Conservation (phyloP, 2,888 invertebrate genomes). For the Eristalis arbustorum region DNA sequence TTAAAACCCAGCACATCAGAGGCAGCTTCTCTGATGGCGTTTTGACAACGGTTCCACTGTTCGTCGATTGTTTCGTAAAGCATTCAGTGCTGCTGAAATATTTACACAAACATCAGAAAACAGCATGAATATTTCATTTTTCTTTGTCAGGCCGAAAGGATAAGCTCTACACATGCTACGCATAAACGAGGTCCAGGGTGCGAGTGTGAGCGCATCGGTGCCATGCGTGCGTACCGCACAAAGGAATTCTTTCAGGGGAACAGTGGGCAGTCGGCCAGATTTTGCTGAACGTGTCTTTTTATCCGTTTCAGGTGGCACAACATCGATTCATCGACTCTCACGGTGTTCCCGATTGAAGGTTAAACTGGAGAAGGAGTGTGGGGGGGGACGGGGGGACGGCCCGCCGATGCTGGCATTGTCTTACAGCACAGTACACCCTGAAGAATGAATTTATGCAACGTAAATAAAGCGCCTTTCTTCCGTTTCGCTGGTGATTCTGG, state of each 20-base stretch:
- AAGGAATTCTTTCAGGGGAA: not conserved
- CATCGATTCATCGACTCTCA: not conserved
- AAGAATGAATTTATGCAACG: constrained; percentile 26
- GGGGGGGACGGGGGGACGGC: too few relatives aligned
- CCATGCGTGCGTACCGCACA: constrained; percentile 5
- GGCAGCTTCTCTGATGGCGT: too few relatives aligned
- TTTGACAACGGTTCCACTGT: too few relatives aligned
- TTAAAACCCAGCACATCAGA: too few relatives aligned
- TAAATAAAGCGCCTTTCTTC: constrained; percentile 38
- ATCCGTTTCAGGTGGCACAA: not conserved
- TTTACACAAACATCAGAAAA: constrained; percentile 26
- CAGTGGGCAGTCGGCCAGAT: not conserved
- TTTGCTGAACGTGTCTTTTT: not conserved
- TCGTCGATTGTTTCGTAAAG: too few relatives aligned
- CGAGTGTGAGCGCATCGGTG: not conserved
- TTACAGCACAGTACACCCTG: constrained; percentile 8
- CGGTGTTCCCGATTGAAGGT: not conserved
- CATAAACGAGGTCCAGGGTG: not conserved
- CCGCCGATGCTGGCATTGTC: not conserved
- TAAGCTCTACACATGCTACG: not conserved
- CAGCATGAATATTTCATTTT: constrained; percentile 41
- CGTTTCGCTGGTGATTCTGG: not conserved
- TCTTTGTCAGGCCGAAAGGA: constrained; percentile 1
- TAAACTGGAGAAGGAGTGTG: not conserved
- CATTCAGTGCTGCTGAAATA: constrained; percentile 32